Percentiles rank a stretch among this genome's conserved stretches.
phyloP scores from a whole-genome alignment of 2,113 vertebrate species.

The Sylvia atricapilla region DNA sequence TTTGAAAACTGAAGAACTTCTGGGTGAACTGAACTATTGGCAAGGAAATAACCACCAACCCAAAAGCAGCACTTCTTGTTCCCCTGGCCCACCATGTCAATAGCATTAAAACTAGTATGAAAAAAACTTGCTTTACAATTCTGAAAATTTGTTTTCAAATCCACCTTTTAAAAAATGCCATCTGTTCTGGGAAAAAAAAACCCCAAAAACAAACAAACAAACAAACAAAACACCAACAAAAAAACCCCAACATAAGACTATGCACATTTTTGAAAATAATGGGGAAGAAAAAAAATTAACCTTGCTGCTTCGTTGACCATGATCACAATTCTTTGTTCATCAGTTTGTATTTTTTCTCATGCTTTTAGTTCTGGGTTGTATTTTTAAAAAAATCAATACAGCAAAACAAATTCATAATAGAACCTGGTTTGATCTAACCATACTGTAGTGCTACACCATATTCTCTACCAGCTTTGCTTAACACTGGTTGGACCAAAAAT shows the following conservation, averaged over 20 bases:
- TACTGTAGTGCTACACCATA: not conserved
- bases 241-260: not conserved
- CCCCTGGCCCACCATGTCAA: not conserved
- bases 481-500: not conserved
- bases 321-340: not conserved
- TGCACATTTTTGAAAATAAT: not conserved
- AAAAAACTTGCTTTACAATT: not conserved
- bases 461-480: not conserved
- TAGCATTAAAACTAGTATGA: not conserved
- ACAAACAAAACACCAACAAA: not conserved
- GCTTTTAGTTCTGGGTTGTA: not conserved
- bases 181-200: not conserved
- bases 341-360: not conserved
- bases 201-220: no score
- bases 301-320: rapidly evolving
- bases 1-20: not conserved
- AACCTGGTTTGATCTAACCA: not conserved
- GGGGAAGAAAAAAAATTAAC: not conserved
- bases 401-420: not conserved
- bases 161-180: not conserved
- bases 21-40: not conserved
- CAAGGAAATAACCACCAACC: not conserved
- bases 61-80: not conserved
- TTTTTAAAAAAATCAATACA: not conserved
- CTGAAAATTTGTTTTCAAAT: not conserved